Evolutionary conservation across 2,888 invertebrate species (phyloP).

Genomic region (Pheosia tremula): DNA sequence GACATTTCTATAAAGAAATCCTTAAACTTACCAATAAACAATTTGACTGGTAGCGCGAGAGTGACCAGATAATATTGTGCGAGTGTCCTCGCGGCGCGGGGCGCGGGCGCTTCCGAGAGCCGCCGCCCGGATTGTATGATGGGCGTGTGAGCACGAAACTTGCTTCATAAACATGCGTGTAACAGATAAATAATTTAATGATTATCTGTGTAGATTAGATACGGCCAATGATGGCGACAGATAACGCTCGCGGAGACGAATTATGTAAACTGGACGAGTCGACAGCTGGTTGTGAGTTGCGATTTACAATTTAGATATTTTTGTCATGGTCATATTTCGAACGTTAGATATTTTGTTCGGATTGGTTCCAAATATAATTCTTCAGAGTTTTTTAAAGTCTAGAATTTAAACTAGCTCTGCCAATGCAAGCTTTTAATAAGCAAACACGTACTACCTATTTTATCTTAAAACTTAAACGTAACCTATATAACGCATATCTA

Average conservation of each 20-base stretch:
- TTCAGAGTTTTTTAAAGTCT: no score
- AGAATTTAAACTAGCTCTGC: no score
- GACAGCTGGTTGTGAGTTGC: background rate
- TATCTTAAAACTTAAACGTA: no score
- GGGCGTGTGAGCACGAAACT: background rate
- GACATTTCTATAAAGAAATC: no score
- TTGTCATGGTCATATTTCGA: background rate
- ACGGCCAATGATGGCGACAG: background rate
- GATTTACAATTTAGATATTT: background rate
- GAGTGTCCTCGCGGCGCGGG: no score
- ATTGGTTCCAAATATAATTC: no score
- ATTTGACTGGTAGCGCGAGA: no score
- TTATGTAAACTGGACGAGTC: slow-evolving; percentile 1
- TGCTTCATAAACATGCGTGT: slow-evolving; percentile 1
- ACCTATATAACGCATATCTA: no score
- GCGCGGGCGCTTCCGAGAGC: background rate
- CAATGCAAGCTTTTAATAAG: no score
- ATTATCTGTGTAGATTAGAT: slow-evolving; percentile 1
- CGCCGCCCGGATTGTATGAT: background rate
- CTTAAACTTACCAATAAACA: no score
- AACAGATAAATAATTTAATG: slow-evolving; percentile 3
- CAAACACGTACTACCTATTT: no score
- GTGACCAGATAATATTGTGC: no score
- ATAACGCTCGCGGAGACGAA: background rate
- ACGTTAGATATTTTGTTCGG: background rate